A percentile compares a stretch with the other conserved stretches of the same genome.
Evolutionary conservation across 53 echinoderm and acorn worm species (phyloP).

Genomic region (Patiria pectinifera): DNA sequence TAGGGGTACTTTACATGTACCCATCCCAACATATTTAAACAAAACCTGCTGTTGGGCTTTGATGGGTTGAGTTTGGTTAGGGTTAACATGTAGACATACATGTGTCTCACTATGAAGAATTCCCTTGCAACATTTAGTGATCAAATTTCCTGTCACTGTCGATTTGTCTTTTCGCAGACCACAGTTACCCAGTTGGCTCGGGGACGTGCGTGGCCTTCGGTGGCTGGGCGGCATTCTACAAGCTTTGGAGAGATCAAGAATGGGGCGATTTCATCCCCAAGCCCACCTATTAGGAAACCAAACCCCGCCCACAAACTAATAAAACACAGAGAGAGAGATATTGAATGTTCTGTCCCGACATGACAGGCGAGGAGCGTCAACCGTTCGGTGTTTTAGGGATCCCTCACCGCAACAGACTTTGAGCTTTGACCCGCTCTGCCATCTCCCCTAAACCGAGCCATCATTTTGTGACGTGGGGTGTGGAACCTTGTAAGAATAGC

Average conservation of each 20-base stretch:
- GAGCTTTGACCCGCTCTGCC: too few species aligned
- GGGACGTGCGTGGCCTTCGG: constrained; percentile 76
- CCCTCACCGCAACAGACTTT: too few species aligned
- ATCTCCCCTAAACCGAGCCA: too few species aligned
- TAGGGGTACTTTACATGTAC: too few species aligned
- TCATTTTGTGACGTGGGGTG: too few species aligned
- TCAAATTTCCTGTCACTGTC: neutral
- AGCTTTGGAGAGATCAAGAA: constrained; percentile 68
- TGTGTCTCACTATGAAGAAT: too few species aligned
- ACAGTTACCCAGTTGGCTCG: constrained; percentile 75
- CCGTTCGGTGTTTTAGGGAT: neutral
- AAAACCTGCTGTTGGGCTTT: too few species aligned
- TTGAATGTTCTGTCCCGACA: neutral
- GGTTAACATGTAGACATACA: too few species aligned
- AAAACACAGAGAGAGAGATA: neutral
- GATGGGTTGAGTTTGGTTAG: too few species aligned
- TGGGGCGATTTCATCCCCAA: constrained; percentile 67
- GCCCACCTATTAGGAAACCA: constrained; percentile 60
- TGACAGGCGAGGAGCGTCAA: neutral
- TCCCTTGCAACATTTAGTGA: neutral
- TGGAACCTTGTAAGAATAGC: too few species aligned
- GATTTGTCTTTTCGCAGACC: constrained; percentile 49
- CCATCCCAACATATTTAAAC: too few species aligned
- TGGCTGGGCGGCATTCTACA: constrained; percentile 70
- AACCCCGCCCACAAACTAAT: neutral